Evolutionary conservation across 2,113 vertebrate species (phyloP).

Genomic region (Emydura subglobosa): DNA sequence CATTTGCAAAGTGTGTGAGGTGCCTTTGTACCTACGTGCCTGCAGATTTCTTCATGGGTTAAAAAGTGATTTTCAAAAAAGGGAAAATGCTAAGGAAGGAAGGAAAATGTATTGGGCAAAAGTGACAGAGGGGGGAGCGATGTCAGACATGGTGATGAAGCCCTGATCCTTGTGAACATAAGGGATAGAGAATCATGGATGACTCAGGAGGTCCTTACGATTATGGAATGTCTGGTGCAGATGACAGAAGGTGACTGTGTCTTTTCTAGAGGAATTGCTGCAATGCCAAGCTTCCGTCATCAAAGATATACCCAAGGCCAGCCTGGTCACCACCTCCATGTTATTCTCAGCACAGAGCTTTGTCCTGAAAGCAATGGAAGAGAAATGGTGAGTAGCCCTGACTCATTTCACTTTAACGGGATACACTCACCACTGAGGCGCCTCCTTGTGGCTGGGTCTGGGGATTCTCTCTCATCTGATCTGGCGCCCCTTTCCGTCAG

Average conservation of each 20-base stretch:
- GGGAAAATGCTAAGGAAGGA: neutral
- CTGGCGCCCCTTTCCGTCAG: neutral
- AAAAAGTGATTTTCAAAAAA: neutral
- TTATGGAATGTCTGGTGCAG: neutral
- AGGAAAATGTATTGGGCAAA: neutral
- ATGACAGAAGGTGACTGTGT: neutral
- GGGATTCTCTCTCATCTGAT: neutral
- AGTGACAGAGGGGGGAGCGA: neutral
- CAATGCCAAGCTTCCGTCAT: conserved; percentile 59
- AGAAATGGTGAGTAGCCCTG: conserved; percentile 63
- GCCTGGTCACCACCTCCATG: neutral
- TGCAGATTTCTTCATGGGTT: neutral
- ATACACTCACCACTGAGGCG: neutral
- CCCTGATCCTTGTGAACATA: neutral
- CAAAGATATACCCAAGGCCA: conserved; percentile 18
- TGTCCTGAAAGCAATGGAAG: conserved; percentile 63
- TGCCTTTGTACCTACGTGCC: neutral
- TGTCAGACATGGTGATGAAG: neutral
- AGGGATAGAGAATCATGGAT: neutral
- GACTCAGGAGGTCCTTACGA: rapidly evolving
- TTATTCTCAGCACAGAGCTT: conserved; percentile 59
- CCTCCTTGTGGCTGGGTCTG: neutral
- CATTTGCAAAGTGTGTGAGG: neutral
- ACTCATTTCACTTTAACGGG: neutral
- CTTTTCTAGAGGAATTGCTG: conserved; percentile 69